Base-by-base conservation (phyloP, 2,797 vertebrate genomes). In the Cyprinodon diabolis region DNA sequence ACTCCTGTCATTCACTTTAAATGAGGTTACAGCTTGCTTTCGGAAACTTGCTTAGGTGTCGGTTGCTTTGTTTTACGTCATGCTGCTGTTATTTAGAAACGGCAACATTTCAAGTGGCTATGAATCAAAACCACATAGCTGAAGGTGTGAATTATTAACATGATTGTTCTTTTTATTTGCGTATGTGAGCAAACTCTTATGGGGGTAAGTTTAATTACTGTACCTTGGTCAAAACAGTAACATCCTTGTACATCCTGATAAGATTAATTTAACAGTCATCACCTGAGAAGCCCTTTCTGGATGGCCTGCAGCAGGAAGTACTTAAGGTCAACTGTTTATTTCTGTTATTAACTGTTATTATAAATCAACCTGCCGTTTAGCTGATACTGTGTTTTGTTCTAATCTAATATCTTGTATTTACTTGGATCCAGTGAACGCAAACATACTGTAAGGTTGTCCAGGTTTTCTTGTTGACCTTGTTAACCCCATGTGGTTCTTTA, bases 321-420 rank as follows among this genome's bases (percentile, higher is more conserved):
- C 2, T 12, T 43, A 65, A 65, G 40, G 21, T 65, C 40, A 65
- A 14, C 12, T 1, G 11, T 43, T 63, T 63, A n/a, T 40, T 17
- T 9, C 4, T n/a, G n/a, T n/a, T n/a, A n/a, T n/a, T n/a, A n/a
- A n/a, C n/a, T n/a, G n/a, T n/a, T n/a, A n/a, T n/a, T n/a, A n/a
- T n/a, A 11, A 62, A 43, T 21, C 8, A 43, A 1, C 1, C 15
- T 40, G 19, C 13, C 9, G 9, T 30, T 54, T 30, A 23, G 55
- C 21, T 66, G 57, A 51, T 67, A 12, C 12, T 69, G 35, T 52
- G 30, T 21, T 48, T 4, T 13, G 8, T 63, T 74, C 6, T 63
- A 49, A 14, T 77, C 48, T 40, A 15, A 65, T 23, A 17, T 25
- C n/a, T 54, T 51, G 70, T 69, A 63, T 69, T 47, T 74, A 30